These are phyloP conservation scores for Caenorhabditis virilis DNA, from an alignment of 2,888 invertebrate genomes.

Conservation along the genomic window DNA sequence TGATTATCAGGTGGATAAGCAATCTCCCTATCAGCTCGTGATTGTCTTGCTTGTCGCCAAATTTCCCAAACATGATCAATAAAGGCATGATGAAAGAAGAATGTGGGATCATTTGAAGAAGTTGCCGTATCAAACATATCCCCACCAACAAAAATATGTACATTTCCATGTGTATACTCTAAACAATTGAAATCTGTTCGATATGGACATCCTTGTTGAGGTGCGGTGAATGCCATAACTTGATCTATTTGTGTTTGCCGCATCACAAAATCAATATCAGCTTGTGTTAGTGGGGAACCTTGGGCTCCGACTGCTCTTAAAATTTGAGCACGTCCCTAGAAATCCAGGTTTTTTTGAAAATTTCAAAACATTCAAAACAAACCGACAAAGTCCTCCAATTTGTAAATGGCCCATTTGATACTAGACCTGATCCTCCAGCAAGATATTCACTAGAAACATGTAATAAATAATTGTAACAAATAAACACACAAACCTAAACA, in stretches of 20 bases:
- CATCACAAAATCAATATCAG: slow-evolving; percentile 53
- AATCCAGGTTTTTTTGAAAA: too few relatives aligned
- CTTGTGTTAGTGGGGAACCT: slow-evolving; percentile 44
- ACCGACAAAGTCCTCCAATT: slow-evolving; percentile 56
- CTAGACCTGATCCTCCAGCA: slow-evolving; percentile 32
- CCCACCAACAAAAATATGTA: slow-evolving; percentile 61
- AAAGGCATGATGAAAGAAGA: slow-evolving; percentile 69
- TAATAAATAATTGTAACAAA: too few relatives aligned
- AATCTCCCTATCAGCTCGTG: slow-evolving; percentile 40
- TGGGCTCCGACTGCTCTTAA: slow-evolving; percentile 50
- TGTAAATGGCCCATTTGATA: slow-evolving; percentile 52
- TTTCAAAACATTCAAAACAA: too few relatives aligned
- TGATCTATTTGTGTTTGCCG: slow-evolving; percentile 55
- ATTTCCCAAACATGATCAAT: slow-evolving; percentile 59
- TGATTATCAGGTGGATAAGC: slow-evolving; percentile 55
- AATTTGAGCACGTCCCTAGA: slow-evolving; percentile 45
- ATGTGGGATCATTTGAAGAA: slow-evolving; percentile 68
- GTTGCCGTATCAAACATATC: slow-evolving; percentile 57
- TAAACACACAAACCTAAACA: too few relatives aligned
- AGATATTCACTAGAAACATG: too few relatives aligned
- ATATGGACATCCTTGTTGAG: slow-evolving; percentile 54
- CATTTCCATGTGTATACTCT: slow-evolving; percentile 60
- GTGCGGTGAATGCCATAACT: slow-evolving; percentile 61
- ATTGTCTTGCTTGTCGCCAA: slow-evolving; percentile 6
- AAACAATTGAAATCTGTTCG: slow-evolving; percentile 54